Evolutionary conservation across 1,140 invertebrate species (phyloP).

Genomic region (Micrasema minimum): DNA sequence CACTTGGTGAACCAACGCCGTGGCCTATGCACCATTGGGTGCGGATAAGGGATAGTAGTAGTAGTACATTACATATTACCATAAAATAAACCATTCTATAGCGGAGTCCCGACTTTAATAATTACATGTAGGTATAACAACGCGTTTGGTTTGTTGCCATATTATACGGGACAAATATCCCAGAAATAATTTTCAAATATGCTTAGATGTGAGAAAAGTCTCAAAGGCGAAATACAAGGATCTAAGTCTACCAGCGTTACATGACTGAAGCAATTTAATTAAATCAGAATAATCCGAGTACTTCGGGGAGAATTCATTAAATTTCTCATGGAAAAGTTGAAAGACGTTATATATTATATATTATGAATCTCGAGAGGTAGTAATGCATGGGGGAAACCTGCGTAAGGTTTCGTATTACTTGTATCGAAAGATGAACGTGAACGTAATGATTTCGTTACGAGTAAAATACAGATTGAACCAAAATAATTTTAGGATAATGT

Average conservation of each 20-base stretch:
- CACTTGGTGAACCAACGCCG: no score
- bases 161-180: constrained; percentile 18
- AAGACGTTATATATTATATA: constrained; percentile 15
- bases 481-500: no score
- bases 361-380: neutral
- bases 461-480: no score
- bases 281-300: constrained; percentile 52
- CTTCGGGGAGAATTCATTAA: constrained; percentile 47
- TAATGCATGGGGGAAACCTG: neutral
- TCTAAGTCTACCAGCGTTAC: constrained; percentile 19
- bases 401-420: neutral
- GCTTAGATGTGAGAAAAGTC: constrained; percentile 8
- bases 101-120: no score
- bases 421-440: neutral
- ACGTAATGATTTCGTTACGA: neutral
- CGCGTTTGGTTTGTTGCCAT: constrained; percentile 1
- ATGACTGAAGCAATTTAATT: constrained; percentile 53
- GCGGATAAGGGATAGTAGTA: no score
- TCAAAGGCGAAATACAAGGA: constrained; percentile 24
- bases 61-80: no score
- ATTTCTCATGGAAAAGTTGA: constrained; percentile 31
- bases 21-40: no score
- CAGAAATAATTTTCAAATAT: constrained; percentile 17
- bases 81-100: no score
- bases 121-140: no score